Conservation (phyloP, 2,113 vertebrate genomes). For the Coptodon rendalli region DNA sequence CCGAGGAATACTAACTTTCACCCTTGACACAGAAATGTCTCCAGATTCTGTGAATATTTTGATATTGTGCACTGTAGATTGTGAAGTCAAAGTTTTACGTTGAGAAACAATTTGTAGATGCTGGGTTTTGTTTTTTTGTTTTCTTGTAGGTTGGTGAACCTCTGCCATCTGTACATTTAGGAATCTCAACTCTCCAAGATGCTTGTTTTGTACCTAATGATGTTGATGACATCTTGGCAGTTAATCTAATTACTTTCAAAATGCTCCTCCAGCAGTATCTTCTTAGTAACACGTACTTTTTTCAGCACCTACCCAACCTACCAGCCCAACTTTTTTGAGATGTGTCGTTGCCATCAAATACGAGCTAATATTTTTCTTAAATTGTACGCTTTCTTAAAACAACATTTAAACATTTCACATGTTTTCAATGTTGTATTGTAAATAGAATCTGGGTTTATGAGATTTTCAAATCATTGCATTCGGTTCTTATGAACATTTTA, state of each 20-base stretch:
- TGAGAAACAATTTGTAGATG: background rate
- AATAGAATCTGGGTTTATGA: background rate
- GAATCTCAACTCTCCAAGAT: background rate
- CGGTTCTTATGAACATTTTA: background rate
- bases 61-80: background rate
- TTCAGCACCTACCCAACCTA: accelerated
- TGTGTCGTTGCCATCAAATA: too few species aligned
- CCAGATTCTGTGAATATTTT: background rate
- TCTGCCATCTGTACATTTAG: background rate
- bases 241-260: background rate
- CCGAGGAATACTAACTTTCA: background rate
- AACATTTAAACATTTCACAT: too few species aligned
- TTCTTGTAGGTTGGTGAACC: background rate
- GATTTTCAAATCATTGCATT: background rate
- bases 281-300: background rate
- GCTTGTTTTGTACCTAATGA: background rate
- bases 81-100: background rate
- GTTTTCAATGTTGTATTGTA: too few species aligned
- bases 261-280: background rate
- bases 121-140: accelerated
- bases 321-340: too few species aligned
- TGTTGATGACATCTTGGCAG: background rate
- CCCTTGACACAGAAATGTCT: background rate
- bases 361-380: too few species aligned
- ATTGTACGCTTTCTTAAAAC: too few species aligned